Evolutionary conservation across 64 coral and sea anemone genomes (phyloP).

Genomic region (Montipora foliosa): DNA sequence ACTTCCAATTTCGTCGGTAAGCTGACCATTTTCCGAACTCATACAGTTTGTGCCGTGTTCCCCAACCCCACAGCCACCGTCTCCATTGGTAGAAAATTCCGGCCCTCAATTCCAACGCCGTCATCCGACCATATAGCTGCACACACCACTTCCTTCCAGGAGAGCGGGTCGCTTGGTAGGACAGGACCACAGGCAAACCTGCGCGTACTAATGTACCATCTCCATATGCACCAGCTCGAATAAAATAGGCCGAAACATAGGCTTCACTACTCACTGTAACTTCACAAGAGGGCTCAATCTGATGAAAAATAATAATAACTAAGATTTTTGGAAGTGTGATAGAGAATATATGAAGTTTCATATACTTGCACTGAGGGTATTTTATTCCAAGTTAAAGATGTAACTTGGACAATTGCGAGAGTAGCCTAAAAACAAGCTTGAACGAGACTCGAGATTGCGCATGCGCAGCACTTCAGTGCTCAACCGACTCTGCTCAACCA

Average conservation of each 20-base stretch:
- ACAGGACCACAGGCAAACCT: constrained; percentile 9
- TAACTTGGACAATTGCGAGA: no score
- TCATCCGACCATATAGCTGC: background rate
- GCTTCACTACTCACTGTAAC: background rate
- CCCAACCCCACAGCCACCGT: background rate
- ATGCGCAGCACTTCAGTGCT: no score
- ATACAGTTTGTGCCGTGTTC: background rate
- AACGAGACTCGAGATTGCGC: no score
- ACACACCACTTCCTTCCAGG: background rate
- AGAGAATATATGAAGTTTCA: no score
- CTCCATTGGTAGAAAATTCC: constrained; percentile 52
- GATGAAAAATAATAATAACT: no score
- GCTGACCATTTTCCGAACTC: background rate
- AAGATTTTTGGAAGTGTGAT: no score
- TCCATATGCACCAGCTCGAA: constrained; percentile 16
- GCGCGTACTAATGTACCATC: constrained; percentile 21
- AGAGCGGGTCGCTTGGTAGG: constrained; percentile 2
- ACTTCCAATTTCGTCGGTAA: background rate
- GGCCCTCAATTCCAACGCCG: constrained; percentile 5
- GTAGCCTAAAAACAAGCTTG: no score
- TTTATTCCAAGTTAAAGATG: no score
- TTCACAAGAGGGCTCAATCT: constrained; percentile 9
- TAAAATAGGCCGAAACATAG: background rate
- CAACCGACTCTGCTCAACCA: no score
- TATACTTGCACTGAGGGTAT: no score